These are phyloP conservation scores for Drosophila insularis DNA, from an alignment of 1,140 invertebrate species.

Conservation along the genomic window DNA sequence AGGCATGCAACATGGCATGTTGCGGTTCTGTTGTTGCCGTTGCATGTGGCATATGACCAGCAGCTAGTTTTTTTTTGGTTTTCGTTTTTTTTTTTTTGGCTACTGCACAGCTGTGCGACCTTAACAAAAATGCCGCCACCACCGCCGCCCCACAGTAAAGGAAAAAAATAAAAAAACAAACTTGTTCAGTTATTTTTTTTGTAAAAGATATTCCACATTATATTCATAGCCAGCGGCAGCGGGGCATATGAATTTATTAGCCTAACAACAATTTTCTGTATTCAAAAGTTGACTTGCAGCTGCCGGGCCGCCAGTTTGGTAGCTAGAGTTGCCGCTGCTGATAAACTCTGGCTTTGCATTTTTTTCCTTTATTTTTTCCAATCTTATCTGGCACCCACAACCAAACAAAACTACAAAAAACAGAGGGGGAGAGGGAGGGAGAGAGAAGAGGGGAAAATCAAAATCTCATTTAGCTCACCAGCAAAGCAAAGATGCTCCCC, in stretches of 20 bases:
- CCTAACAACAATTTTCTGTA: conserved; percentile 48
- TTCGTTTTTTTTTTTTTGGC: conserved; percentile 16
- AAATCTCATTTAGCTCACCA: conserved; percentile 18
- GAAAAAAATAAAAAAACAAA: conserved; percentile 40
- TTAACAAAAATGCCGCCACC: conserved; percentile 72
- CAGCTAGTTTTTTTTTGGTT: conserved; percentile 50
- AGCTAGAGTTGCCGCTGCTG: conserved; percentile 42
- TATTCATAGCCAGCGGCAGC: conserved; percentile 34
- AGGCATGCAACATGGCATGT: conserved; percentile 79
- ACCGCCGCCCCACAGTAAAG: conserved; percentile 29
- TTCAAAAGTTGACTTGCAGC: conserved; percentile 45
- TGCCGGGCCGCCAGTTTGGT: conserved; percentile 35
- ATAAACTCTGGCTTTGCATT: conserved; percentile 64
- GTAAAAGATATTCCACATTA: conserved; percentile 28
- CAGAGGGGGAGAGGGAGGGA: not conserved
- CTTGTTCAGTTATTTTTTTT: conserved; percentile 54
- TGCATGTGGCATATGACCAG: conserved; percentile 69
- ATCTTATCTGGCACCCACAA: conserved; percentile 75
- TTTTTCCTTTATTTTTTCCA: not conserved
- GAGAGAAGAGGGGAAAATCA: not conserved
- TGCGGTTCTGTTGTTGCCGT: conserved; percentile 40
- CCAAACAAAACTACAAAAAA: conserved; percentile 33
- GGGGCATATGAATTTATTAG: conserved; percentile 29
- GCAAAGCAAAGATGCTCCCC: conserved; percentile 31
- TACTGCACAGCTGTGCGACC: conserved; percentile 70